These are phyloP conservation scores for Rhopalosiphum maidis DNA, from an alignment of 1,140 invertebrate species.

Conservation along the genomic window DNA sequence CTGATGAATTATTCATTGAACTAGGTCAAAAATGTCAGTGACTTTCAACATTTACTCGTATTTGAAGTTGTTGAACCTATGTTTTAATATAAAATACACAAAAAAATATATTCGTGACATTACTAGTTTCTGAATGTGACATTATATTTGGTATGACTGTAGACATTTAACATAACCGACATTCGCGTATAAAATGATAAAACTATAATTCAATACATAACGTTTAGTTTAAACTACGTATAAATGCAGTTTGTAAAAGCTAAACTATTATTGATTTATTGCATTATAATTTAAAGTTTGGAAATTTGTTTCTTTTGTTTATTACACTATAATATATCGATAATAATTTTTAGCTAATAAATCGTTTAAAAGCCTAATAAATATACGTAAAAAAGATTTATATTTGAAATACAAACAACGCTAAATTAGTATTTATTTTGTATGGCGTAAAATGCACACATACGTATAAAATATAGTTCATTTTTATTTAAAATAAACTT, in stretches of 20 bases:
- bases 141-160: not conserved
- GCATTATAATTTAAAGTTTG: not conserved
- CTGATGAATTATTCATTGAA: not conserved
- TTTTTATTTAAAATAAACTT: not conserved
- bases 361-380: not conserved
- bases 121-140: not conserved
- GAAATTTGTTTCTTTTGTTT: not conserved
- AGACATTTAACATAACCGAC: not conserved
- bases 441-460: not conserved
- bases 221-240: not conserved
- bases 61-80: not conserved
- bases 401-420: not conserved
- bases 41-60: not conserved
- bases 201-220: not conserved
- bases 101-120: not conserved
- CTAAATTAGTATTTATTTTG: not conserved
- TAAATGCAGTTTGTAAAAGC: not conserved
- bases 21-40: not conserved
- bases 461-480: not conserved
- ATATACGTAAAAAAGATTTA: not conserved
- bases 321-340: not conserved
- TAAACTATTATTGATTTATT: not conserved
- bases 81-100: not conserved
- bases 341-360: not conserved
- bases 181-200: not conserved